Base-by-base conservation (phyloP, 2,113 vertebrate species). In the Empidonax alnorum region DNA sequence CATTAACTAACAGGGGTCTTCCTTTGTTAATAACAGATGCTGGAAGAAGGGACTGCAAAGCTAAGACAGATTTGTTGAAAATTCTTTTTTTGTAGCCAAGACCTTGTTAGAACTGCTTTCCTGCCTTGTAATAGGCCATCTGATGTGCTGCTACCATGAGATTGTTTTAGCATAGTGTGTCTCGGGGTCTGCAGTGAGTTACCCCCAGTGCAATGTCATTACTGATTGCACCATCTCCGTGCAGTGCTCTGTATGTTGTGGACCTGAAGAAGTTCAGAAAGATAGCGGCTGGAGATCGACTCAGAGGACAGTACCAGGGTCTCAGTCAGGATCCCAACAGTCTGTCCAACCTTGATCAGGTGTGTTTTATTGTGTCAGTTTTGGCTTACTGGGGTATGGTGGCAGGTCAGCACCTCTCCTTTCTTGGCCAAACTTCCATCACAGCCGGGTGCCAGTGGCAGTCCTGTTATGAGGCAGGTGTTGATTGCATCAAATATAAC, bases 311-410 rank as follows among this genome's bases (percentile, higher is more conserved):
- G 42, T 99, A 99, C 91, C 99, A 99, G 97, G 99, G 99, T 6
- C 98, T 99, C 81, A 99, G 99, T 94, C 99, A 99, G 81, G 99
- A 99, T 94, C 99, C 99, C 49, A 99, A 99, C 98, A 99, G 99
- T 76, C 97, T 99, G 55, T 99, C 99, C 90, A 99, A 99, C 97
- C 98, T 99, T 19, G 99, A 99, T 94, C 99, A 99, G 98, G 99
- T 99, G 92, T 94, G 98, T 92, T 76, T 39, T 8, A 19, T 6
- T 68, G 31, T 9, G 27, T 62, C 88, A 67, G 59, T 58, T 24
- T 58, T 68, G 24, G 33, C 87, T 80, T 33, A 52, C 50, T 62
- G 50, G 47, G 42, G 21, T 75, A 0, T 37, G 37, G 41, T 61
- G 42, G 46, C 50, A 66, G 30, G 15, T 2, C 46, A 20, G 61